These are phyloP conservation scores for Noctua comes DNA, from an alignment of 2,888 invertebrate species.

Conservation along the genomic window DNA sequence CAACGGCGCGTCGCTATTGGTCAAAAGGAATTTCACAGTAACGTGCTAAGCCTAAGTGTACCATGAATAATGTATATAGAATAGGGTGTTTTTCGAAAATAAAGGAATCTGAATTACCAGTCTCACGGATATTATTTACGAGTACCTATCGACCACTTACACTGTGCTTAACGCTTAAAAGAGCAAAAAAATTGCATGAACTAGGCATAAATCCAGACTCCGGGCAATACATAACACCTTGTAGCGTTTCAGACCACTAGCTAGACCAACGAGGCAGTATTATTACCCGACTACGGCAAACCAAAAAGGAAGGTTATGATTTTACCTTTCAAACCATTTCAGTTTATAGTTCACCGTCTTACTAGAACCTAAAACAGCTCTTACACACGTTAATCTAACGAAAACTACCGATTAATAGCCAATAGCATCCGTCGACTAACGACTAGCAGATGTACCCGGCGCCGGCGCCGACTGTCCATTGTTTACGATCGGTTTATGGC, in stretches of 20 bases:
- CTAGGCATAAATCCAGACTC: not conserved
- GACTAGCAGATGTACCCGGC: constrained; percentile 70
- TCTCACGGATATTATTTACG: too few species aligned
- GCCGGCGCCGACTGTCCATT: constrained; percentile 78
- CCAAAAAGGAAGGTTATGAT: too few species aligned
- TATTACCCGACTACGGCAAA: not conserved
- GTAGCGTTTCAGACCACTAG: not conserved
- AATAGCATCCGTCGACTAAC: constrained; percentile 58
- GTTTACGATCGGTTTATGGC: constrained; percentile 70
- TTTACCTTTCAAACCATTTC: not conserved
- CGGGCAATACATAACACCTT: not conserved
- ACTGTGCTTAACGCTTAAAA: too few species aligned
- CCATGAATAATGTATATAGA: too few species aligned
- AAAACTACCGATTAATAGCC: constrained; percentile 38
- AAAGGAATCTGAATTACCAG: too few species aligned
- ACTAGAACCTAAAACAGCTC: not conserved
- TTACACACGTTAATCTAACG: constrained; percentile 8
- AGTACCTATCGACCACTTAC: too few species aligned
- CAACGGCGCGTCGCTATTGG: too few species aligned
- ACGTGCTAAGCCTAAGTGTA: too few species aligned
- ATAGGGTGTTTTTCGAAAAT: too few species aligned
- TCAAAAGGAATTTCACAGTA: too few species aligned
- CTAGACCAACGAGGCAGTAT: not conserved
- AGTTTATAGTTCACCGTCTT: not conserved
- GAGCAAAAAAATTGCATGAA: not conserved